Base-by-base conservation (phyloP, 2,888 invertebrate genomes). In the Cheilosia urbana region DNA sequence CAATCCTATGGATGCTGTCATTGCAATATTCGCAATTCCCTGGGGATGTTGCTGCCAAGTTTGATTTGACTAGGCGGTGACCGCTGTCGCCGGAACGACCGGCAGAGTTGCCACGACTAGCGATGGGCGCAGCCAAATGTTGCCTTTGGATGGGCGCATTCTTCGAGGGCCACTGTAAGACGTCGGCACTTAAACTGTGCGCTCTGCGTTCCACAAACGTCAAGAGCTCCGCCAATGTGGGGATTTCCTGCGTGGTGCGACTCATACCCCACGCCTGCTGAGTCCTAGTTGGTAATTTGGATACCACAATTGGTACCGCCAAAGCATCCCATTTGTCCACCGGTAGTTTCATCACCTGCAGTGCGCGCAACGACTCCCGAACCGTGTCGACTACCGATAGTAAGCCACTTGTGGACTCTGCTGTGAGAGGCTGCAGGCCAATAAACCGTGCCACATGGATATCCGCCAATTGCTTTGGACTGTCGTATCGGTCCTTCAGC, bases 281-380 rank as follows among this genome's bases (percentile, higher is more conserved):
- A 0, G 83, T 78, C 3, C 21, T 24, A 15, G 17, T 7, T 4
- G 78, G 58, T 24, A 78, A 5, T 40, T 83, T 73, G 3, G 69
- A 68, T 9, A 55, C 42, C 4, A 77, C 19, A 11, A 72, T 60
- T 11, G 82, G 77, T 1, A 82, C 77, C 0, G 66, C 45, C 55
- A 82, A 65, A n/a, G 71, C 82, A 71, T 82, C 75, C 75, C 76
- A 85, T 11, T 45, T 51, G 0, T 75, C 51, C 3, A 81, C 85
- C 2, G 85, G 84, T 6, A 81, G 15, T n/a, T 81, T 27, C 72
- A 87, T 87, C 2, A 82, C 82, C 4, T 37, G 15, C 6, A 78
- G 49, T 4, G 87, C 3, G 0, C 27, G 27, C 4, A 27, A 27
- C 3, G 27, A 27, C 27, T 27, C 27, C 3, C 27, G 27, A 6